Percentiles rank a stretch among this genome's conserved stretches.
These are phyloP conservation scores for Athene noctua DNA, from an alignment of 2,113 vertebrate genomes.

Conservation along the genomic window DNA sequence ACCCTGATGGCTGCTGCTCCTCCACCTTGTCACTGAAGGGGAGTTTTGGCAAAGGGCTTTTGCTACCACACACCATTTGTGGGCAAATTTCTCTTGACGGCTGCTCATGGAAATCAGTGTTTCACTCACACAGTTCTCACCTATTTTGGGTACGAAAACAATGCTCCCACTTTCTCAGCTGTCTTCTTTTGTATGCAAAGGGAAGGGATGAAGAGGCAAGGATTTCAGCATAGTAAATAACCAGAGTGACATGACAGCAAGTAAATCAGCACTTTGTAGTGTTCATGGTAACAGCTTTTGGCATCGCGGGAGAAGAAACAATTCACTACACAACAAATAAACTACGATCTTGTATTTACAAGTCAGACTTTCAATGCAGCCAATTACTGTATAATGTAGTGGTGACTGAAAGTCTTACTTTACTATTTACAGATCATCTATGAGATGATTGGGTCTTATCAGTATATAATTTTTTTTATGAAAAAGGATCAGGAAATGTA, in stretches of 20 bases:
- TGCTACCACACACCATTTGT: accelerated
- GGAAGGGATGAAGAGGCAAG: background rate
- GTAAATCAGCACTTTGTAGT: background rate
- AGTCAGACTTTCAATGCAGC: background rate
- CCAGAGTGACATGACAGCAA: background rate
- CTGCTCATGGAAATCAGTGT: background rate
- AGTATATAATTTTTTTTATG: background rate
- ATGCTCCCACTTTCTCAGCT: background rate
- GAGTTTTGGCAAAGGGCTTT: background rate
- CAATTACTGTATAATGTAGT: background rate
- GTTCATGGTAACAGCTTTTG: background rate
- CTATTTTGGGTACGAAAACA: background rate
- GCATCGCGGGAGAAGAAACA: background rate
- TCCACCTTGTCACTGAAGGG: background rate
- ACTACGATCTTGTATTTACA: background rate
- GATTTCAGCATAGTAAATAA: background rate
- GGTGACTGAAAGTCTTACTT: background rate
- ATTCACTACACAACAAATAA: conserved; percentile 3
- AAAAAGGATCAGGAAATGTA: background rate
- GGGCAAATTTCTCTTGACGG: background rate
- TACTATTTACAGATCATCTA: background rate
- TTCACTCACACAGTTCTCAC: background rate
- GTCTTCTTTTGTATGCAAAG: background rate
- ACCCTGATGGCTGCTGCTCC: background rate
- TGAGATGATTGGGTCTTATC: background rate